Evolutionary conservation across 2,113 vertebrate genomes (phyloP), one percentile per base, ranked within the genome.

Genomic region (Onychostruthus taczanowskii): DNA sequence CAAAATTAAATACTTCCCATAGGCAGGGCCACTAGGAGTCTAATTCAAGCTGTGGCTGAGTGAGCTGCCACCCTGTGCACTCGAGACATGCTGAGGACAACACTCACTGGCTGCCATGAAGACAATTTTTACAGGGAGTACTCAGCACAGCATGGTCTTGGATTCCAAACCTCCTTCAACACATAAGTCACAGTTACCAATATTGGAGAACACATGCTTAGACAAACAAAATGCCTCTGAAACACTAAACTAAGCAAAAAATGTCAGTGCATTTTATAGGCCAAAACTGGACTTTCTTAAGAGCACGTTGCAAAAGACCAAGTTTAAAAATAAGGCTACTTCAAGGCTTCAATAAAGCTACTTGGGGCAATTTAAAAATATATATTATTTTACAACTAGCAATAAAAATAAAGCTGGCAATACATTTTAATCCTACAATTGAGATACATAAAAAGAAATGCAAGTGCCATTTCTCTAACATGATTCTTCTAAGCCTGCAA

Each of bases 21-120:
- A 26, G 1, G 14, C 4, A 74, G 52, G 55, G 30, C 33, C 84
- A 41, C 47, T 27, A 10, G 16, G 39, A 50, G 37, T 26, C n/a
- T 12, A 46, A 55, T 5, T 41, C 28, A 43, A 61, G 55, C 31
- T 49, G 30, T 31, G 53, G 21, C 58, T 64, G 64, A 81, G 69
- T 0, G 15, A 87, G 41, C 50, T 52, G 10, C 47, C 55, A 52
- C 44, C 11, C 39, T 3, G 1, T 0, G 12, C 35, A 28, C 55
- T 35, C 13, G 0, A 63, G 19, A 31, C 7, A 30, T 0, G 10
- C 68, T 55, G 68, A 77, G 23, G 41, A 39, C 1, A 4, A 23
- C 21, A 63, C 3, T 7, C 4, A 23, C 22, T 14, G 22, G 24
- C 59, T 77, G 35, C 46, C 62, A 30, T 22, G 13, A 62, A 69